A percentile compares a stretch with the other conserved stretches of the same genome.
These are phyloP conservation scores for Palloptera scutellata DNA, from an alignment of 2,888 invertebrate genomes.

Conservation along the genomic window DNA sequence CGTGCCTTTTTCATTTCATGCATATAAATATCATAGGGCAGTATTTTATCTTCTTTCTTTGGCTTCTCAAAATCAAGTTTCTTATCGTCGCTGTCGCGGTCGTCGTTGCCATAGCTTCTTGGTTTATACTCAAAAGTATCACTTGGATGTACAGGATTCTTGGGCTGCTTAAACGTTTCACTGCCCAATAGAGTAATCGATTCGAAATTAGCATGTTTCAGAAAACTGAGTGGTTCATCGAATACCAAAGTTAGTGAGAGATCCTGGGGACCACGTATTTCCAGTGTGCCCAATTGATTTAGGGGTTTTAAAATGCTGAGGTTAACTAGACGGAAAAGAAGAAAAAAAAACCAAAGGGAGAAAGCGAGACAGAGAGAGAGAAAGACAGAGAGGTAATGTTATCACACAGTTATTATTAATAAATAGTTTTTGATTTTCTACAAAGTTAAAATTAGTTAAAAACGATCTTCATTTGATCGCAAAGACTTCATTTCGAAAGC, in stretches of 20 bases:
- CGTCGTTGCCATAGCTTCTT: conserved; percentile 52
- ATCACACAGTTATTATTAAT: too few species aligned
- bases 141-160: conserved; percentile 56
- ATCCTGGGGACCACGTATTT: conserved; percentile 69
- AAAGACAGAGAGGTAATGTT: too few species aligned
- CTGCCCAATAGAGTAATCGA: conserved; percentile 63
- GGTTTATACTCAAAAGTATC: conserved; percentile 62
- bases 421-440: too few species aligned
- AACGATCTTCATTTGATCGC: too few species aligned
- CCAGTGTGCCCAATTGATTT: conserved; percentile 68
- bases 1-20: conserved; percentile 66
- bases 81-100: conserved; percentile 39
- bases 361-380: too few species aligned
- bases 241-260: conserved; percentile 64
- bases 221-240: conserved; percentile 64
- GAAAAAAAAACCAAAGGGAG: too few species aligned
- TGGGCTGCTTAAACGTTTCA: conserved; percentile 57
- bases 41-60: conserved; percentile 66
- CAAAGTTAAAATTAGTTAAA: too few species aligned
- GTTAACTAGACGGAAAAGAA: conserved; percentile 51
- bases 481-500: too few species aligned
- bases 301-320: conserved; percentile 57
- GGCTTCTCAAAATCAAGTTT: conserved; percentile 44
- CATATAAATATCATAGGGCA: conserved; percentile 72
- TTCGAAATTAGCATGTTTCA: conserved; percentile 69